Evolutionary conservation across 2,113 vertebrate genomes (phyloP).

Genomic region (Pogona vitticeps): DNA sequence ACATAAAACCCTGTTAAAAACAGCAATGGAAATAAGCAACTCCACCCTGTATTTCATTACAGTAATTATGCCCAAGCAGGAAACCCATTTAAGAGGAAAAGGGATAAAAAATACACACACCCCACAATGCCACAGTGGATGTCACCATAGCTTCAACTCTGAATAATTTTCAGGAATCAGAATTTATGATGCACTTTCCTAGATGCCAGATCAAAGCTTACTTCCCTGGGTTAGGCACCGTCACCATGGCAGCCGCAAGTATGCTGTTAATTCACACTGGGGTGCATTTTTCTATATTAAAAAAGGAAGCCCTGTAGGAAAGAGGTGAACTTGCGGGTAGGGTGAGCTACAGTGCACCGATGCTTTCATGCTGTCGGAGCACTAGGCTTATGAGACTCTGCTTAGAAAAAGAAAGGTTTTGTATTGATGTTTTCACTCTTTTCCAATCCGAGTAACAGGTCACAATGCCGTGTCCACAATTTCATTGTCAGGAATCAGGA

Average conservation of each 20-base stretch:
- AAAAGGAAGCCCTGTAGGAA: slow-evolving; percentile 20
- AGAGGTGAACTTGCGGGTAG: background rate
- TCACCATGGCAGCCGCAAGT: background rate
- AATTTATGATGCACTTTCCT: slow-evolving; percentile 16
- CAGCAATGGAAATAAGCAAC: slow-evolving; percentile 20
- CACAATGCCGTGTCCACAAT: background rate
- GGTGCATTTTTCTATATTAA: slow-evolving; percentile 23
- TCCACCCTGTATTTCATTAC: background rate
- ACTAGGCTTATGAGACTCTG: background rate
- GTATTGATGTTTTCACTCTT: background rate
- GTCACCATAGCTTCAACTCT: background rate
- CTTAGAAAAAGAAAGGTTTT: background rate
- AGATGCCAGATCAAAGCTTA: background rate
- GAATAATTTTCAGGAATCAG: background rate
- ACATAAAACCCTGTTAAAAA: background rate
- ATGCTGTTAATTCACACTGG: slow-evolving; percentile 17
- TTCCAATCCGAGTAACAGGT: background rate
- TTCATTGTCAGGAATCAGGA: background rate
- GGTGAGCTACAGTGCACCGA: background rate
- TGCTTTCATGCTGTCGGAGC: background rate
- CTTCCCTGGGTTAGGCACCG: background rate
- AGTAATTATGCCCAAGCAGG: slow-evolving; percentile 20
- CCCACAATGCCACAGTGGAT: background rate
- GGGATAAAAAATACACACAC: no score
- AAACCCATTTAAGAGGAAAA: background rate